Evolutionary conservation across 2,888 invertebrate genomes (phyloP).

Genomic region (Drosophila austrosaltans): DNA sequence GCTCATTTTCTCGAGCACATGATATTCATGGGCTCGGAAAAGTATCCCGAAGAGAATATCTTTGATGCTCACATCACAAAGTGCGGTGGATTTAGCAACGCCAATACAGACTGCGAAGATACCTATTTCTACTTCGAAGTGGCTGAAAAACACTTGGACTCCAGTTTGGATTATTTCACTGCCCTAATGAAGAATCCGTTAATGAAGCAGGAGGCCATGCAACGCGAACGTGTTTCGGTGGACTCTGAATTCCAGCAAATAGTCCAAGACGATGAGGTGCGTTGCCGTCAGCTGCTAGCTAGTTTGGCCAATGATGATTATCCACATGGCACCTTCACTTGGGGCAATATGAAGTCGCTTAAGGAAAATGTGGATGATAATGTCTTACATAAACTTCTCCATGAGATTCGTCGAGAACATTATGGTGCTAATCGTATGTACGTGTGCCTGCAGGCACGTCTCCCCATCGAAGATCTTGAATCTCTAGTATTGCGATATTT

Average conservation of each 20-base stretch:
- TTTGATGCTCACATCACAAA: constrained; percentile 92
- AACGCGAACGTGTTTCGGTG: constrained; percentile 93
- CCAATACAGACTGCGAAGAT: constrained; percentile 93
- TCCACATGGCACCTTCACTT: constrained; percentile 90
- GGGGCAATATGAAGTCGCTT: constrained; percentile 92
- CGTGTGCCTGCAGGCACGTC: constrained; percentile 89
- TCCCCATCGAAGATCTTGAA: constrained; percentile 82
- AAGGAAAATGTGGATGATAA: constrained; percentile 87
- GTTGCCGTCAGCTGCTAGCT: constrained; percentile 90
- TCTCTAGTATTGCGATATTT: constrained; percentile 85
- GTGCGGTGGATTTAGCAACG: constrained; percentile 94
- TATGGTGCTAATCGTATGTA: constrained; percentile 96
- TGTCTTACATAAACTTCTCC: constrained; percentile 87
- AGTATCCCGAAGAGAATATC: constrained; percentile 94
- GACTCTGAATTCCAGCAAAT: constrained; percentile 95
- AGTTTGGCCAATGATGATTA: constrained; percentile 88
- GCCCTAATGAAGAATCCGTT: constrained; percentile 94
- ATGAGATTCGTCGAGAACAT: constrained; percentile 89
- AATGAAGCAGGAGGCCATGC: constrained; percentile 92
- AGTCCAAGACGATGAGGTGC: constrained; percentile 88
- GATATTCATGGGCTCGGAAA: constrained; percentile 97
- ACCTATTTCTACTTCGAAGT: constrained; percentile 96
- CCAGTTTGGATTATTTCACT: constrained; percentile 92
- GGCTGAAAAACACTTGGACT: constrained; percentile 89
- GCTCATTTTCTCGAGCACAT: constrained; percentile 95